Evolutionary conservation across 2,888 invertebrate species (phyloP), one percentile per base, ranked within the genome.

Genomic region (Dynastes tityus): DNA sequence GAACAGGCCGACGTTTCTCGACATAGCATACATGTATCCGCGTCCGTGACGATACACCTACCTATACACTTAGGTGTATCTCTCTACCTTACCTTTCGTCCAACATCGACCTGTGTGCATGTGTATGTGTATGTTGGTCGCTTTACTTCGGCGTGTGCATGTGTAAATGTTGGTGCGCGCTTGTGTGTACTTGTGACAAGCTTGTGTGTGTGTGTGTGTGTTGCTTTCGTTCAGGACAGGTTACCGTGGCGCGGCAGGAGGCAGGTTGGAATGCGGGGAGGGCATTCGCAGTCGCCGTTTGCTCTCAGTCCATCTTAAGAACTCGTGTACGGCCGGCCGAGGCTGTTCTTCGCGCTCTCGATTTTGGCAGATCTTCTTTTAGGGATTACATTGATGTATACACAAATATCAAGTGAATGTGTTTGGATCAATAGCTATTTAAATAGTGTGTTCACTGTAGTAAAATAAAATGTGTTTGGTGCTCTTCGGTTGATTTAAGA

Each of bases 201-300:
- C 55, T 58, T 78, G 70, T 45, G 67, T 70, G 78, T 80, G 79
- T 76, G 67, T 68, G 75, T 67, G 68, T 75, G 76, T 78, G 78
- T 77, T 76, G 73, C 40, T 74, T 78, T 78, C 75, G 76, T 73
- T 77, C 63, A 77, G 84, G 85, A 85, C 85, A 85, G 85, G 87
- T 84, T 84, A 86, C 83, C 85, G 87, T 85, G 87, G 83, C 85
- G 87, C 84, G 86, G 85, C 84, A 86, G 85, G 87, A 86, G 87
- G 86, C 86, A 84, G 86, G 83, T 85, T 87, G 89, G 88, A 88
- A 88, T 88, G 88, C 87, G 86, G 87, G 86, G 88, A 87, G 87
- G 86, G 87, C 85, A 87, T 85, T 86, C 84, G 83, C 85, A 86
- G 84, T 83, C 84, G 84, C 85, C 85, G 84, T 84, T 85, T 82